phyloP scores from a whole-genome alignment of 2,797 vertebrate species.

The Malurus leucopterus region DNA sequence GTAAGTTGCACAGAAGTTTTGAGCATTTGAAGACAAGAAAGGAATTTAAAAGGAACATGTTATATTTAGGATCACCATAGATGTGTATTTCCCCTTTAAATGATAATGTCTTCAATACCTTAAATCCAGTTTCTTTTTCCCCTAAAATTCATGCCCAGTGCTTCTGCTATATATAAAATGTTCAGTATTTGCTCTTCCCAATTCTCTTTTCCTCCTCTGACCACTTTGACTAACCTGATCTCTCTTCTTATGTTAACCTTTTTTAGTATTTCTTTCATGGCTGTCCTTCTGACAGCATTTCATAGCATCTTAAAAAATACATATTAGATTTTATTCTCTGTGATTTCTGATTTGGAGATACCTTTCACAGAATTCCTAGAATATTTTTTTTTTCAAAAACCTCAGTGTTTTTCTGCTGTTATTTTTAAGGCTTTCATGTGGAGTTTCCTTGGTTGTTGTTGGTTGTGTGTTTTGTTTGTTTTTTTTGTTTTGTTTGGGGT shows the following conservation, averaged over 20 bases:
- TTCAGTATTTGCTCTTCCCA: not conserved
- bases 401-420: not conserved
- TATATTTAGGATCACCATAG: not conserved
- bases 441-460: too few relatives aligned
- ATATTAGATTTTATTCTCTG: not conserved
- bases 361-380: not conserved
- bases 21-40: not conserved
- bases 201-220: not conserved
- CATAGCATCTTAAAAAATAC: not conserved
- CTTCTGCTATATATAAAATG: not conserved
- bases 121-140: not conserved
- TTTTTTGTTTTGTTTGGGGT: rapidly evolving
- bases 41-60: not conserved
- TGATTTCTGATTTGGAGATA: not conserved
- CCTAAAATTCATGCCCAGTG: not conserved
- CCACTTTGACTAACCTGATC: not conserved
- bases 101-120: not conserved
- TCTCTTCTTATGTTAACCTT: not conserved
- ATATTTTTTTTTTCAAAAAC: not conserved
- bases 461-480: too few relatives aligned
- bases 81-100: not conserved
- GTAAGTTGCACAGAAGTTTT: not conserved
- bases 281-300: not conserved
- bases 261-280: not conserved
- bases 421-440: not conserved